phyloP scores from a whole-genome alignment of 2,113 vertebrate species.

The Cercocebus atys region DNA sequence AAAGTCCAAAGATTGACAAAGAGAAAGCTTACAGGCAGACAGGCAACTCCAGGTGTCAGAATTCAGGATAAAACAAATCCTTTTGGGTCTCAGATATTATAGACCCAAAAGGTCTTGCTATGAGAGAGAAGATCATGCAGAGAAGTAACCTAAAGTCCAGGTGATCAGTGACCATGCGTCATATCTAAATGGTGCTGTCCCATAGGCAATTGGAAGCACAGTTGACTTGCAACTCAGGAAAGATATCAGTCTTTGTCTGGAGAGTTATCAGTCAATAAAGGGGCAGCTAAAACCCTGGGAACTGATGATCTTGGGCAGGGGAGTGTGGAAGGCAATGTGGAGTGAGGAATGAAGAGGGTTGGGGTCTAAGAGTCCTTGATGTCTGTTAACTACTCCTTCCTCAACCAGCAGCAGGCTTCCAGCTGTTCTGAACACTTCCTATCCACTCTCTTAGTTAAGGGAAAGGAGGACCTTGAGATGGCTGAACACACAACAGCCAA shows the following conservation, averaged over 20 bases:
- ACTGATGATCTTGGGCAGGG: not conserved
- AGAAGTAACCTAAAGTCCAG: not conserved
- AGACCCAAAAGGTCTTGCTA: not conserved
- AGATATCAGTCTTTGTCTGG: not conserved
- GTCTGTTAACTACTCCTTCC: not conserved
- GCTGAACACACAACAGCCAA: not conserved
- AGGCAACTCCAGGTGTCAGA: not conserved
- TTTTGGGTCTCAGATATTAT: not conserved
- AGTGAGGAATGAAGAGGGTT: not conserved
- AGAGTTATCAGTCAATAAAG: not conserved
- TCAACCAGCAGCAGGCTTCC: not conserved
- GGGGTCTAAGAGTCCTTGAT: not conserved
- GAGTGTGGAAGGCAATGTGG: not conserved
- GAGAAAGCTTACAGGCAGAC: not conserved
- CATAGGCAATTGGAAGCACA: not conserved
- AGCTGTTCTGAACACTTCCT: not conserved
- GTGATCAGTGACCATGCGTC: not conserved
- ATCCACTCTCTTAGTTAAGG: not conserved
- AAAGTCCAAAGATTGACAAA: slow-evolving; percentile 1
- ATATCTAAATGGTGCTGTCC: not conserved
- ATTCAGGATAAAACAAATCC: not conserved
- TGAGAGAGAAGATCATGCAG: not conserved
- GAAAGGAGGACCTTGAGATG: not conserved
- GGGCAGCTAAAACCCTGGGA: not conserved
- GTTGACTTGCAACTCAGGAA: not conserved